Evolutionary conservation across 1,140 invertebrate species (phyloP).

Genomic region (Brachionus rubens): DNA sequence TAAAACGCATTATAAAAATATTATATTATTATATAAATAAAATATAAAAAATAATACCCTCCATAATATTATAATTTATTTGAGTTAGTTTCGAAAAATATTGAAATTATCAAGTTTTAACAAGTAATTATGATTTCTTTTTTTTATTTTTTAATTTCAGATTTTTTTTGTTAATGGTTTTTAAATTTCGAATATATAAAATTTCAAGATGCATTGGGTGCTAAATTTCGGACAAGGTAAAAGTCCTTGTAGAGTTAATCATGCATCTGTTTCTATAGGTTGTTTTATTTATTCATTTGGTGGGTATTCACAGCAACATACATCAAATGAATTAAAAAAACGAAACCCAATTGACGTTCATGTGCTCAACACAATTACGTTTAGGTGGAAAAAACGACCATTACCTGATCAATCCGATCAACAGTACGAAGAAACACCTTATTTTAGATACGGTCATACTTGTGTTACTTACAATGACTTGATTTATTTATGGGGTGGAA

Average conservation of each 20-base stretch:
- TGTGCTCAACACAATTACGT: constrained; percentile 69
- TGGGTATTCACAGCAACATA: constrained; percentile 69
- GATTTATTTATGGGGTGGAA: constrained; percentile 82
- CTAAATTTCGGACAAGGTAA: constrained; percentile 12
- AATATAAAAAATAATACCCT: no score
- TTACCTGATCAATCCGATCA: constrained; percentile 2
- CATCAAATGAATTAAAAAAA: constrained; percentile 70
- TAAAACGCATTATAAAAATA: no score
- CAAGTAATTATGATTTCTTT: no score
- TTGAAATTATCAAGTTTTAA: no score
- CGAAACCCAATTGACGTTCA: constrained; percentile 78
- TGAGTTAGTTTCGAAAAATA: no score
- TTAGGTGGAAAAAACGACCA: constrained; percentile 46
- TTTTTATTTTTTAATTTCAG: no score
- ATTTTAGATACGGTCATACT: constrained; percentile 78
- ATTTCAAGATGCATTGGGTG: constrained; percentile 28
- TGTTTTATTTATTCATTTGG: constrained; percentile 83
- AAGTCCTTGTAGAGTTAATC: constrained; percentile 76
- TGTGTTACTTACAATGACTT: constrained; percentile 72
- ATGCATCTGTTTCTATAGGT: constrained; percentile 78
- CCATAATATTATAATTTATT: no score
- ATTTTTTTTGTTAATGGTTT: no score
- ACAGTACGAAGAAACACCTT: constrained; percentile 52
- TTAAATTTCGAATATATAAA: no score
- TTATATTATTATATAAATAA: no score